Evolutionary conservation across 2,888 invertebrate genomes (phyloP), one percentile per base, ranked within the genome.

Genomic region (Neelides folsomi): DNA sequence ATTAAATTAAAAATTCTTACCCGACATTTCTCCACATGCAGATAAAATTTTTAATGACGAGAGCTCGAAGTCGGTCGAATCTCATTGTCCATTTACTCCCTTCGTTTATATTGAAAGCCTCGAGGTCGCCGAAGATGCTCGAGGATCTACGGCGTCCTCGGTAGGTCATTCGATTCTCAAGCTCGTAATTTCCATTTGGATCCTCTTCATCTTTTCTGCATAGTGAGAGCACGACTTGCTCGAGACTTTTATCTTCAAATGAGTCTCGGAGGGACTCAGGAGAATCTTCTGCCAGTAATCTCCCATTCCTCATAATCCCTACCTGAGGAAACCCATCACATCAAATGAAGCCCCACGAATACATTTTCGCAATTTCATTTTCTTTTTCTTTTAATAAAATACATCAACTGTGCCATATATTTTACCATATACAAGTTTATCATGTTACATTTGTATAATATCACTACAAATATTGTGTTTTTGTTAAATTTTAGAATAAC

Each of bases 1-100:
- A 37, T 20, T 35, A 7, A 45, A 19, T 34, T 41, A 13, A 12
- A n/a, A 9, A 55, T 27, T 27, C 27, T 27, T 70, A 82, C 82
- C 87, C 87, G 55, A 88, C 85, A 71, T 89, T 88, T 45, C 88
- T 76, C 87, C 87, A 88, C 86, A 88, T 87, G 16, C 86, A 75
- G 45, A 88, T 73, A 75, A 88, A 86, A 72, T 89, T 89, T 76
- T 89, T 89, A 68, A 82, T 82, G 60, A 88, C 76, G 42, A 89
- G 71, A 0, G 88, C 88, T 66, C 80, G 3, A 8, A 39, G 39
- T 3, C 39, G 39, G 39, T 13, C 39, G 39, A 27, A 27, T 27
- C 27, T 27, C 27, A 27, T 27, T 27, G 27, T 27, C 27, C 27
- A 27, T 27, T 27, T 27, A 7, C 27, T 27, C 27, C 4, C 7